These are phyloP conservation scores for Littorina saxatilis DNA, from an alignment of 1,140 invertebrate genomes.

Conservation along the genomic window DNA sequence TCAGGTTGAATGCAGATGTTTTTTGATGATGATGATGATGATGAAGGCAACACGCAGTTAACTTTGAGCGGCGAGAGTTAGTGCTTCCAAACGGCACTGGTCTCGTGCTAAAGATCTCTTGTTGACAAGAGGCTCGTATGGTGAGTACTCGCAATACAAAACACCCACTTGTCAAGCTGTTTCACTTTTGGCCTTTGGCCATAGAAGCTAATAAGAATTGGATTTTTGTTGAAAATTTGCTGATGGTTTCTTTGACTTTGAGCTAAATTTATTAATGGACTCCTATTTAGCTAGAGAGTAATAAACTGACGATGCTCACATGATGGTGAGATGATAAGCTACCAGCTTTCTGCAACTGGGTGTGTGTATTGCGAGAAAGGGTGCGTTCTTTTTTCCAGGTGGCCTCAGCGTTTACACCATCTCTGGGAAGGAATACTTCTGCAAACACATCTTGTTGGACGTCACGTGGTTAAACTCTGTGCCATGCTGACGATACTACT, in stretches of 20 bases:
- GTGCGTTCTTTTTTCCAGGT: background rate
- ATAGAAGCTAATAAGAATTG: too few relatives aligned
- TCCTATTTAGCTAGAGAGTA: too few relatives aligned
- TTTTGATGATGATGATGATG: background rate
- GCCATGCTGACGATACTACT: too few relatives aligned
- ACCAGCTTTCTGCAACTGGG: slow-evolving; percentile 11
- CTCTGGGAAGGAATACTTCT: too few relatives aligned
- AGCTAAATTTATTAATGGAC: too few relatives aligned
- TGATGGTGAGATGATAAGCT: too few relatives aligned
- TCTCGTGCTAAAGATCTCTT: background rate
- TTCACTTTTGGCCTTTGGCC: too few relatives aligned
- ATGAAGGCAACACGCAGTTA: slow-evolving; percentile 14
- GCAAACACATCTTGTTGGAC: too few relatives aligned
- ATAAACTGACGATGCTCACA: too few relatives aligned
- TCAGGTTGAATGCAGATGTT: slow-evolving; percentile 33
- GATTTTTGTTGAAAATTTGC: too few relatives aligned
- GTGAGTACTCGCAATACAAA: slow-evolving; percentile 41
- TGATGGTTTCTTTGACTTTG: too few relatives aligned
- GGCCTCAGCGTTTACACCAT: background rate
- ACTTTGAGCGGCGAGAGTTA: slow-evolving; percentile 10
- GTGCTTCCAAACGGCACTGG: slow-evolving; percentile 25
- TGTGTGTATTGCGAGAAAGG: slow-evolving; percentile 37
- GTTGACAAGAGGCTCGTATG: slow-evolving; percentile 8
- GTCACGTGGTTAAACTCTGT: too few relatives aligned
- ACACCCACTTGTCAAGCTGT: slow-evolving; percentile 38